Evolutionary conservation across 2,888 invertebrate species (phyloP), one percentile per base, ranked within the genome.

Genomic region (Parnassius glacialis): DNA sequence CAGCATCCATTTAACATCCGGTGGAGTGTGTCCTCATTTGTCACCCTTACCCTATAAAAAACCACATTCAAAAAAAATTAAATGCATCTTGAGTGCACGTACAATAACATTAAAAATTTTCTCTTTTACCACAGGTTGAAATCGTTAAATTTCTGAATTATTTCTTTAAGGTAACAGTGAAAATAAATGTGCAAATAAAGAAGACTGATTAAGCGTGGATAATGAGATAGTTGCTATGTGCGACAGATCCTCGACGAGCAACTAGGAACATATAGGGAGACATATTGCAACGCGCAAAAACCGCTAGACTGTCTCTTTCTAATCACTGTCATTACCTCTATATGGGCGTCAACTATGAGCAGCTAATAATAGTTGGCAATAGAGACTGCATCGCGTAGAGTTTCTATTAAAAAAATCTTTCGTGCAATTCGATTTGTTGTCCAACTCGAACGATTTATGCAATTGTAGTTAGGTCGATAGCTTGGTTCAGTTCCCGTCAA

Each of bases 311-410:
- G 64, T 59, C 64, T 69, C 9, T 11, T 20, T 65, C 71, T 74
- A 73, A 75, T 74, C 70, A 70, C 60, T 50, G 67, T 67, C 66
- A 71, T 75, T 74, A 74, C 68, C 72, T 67, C 57, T 63, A 64
- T 72, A 72, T 72, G 74, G 74, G 52, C 63, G 62, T 61, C 57
- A 62, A 61, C 67, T 66, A 65, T 55, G 60, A 54, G 59, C 20
- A 20, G 34, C 55, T 63, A 63, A 74, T 71, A 68, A 62, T 61
- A 68, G 13, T 42, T 58, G 10, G 12, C 45, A 20, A 34, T n/a
- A 61, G 43, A 58, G 20, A 50, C 50, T 20, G 10, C 48, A 11
- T 48, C 9, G 10, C 43, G 7, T 3, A 34, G 7, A 34, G 34
- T 25, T n/a, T n/a, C n/a, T n/a, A n/a, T n/a, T n/a, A n/a, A n/a